Evolutionary conservation across 2,888 invertebrate species (phyloP), one percentile per base, ranked within the genome.

Genomic region (Spodoptera littoralis): DNA sequence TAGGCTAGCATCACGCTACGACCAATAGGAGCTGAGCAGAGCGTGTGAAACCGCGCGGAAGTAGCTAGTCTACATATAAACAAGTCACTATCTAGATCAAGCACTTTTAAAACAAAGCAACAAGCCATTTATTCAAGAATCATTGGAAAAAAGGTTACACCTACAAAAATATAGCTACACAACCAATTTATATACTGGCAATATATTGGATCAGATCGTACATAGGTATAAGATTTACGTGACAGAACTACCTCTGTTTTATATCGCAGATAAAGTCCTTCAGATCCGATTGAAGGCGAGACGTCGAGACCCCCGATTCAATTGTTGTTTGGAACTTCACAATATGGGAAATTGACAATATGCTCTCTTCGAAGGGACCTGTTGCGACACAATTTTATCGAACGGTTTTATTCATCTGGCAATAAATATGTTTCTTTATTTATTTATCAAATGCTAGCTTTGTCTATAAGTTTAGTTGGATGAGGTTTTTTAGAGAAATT

Each of bases 291-390:
- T 88, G 89, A 82, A 84, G 80, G 72, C 78, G 82, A 77, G 79
- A 78, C 71, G 79, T 70, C 77, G 82, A 79, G 80, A 80, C 73
- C 84, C 84, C 81, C 80, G 79, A 83, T 81, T 82, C 88, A 81
- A 89, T 89, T 88, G 90, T 86, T 84, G 85, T 84, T 84, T 73
- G 73, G 80, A 86, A 86, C 82, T 88, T 82, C 81, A 85, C 86
- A 86, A 86, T 85, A 86, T 84, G 79, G 86, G 85, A 87, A 86
- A 89, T 89, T 86, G 89, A 86, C 88, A 88, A 88, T 86, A 84
- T 84, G 81, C 84, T 79, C 80, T 81, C 80, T 76, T 82, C 74
- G 65, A 81, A 65, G 73, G 74, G 79, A 89, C 89, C 89, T 90
- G 89, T 89, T 89, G 88, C 87, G 61, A 80, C 63, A 62, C 69